phyloP scores from a whole-genome alignment of 2,113 vertebrate species.

The Hippocampus zosterae region DNA sequence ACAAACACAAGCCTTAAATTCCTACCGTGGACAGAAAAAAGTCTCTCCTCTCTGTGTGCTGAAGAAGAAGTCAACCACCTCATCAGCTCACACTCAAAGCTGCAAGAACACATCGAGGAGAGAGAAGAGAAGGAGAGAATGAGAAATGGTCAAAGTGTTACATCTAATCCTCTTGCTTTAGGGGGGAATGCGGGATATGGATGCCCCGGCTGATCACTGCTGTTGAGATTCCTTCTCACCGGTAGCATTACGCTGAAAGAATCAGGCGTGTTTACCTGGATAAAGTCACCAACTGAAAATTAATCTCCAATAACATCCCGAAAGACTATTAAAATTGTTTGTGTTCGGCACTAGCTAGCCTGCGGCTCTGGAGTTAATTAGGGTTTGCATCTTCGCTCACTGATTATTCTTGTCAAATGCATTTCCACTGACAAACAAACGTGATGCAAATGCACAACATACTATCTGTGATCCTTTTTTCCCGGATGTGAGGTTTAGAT shows the following conservation, averaged over 20 bases:
- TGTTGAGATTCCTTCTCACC: not conserved
- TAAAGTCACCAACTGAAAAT: not conserved
- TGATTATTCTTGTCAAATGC: not conserved
- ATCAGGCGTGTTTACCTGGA: not conserved
- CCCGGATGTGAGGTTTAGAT: too few species aligned
- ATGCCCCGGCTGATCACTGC: not conserved
- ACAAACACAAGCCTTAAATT: constrained; percentile 67
- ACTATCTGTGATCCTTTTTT: not conserved
- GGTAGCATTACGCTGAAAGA: not conserved
- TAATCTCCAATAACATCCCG: not conserved
- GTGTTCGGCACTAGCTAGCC: too few species aligned
- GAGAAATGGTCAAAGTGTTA: constrained; percentile 22
- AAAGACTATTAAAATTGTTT: not conserved
- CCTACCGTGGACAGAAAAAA: constrained; percentile 59
- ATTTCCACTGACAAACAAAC: not conserved
- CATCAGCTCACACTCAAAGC: constrained; percentile 66
- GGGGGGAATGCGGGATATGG: not conserved
- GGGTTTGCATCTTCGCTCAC: not conserved
- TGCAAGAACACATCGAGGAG: constrained; percentile 42
- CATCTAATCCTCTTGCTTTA: constrained; percentile 17
- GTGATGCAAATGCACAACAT: not conserved
- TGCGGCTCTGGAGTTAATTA: too few species aligned
- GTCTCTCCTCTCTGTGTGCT: constrained; percentile 31
- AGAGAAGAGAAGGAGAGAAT: constrained; percentile 19
- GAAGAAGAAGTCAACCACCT: constrained; percentile 56